Base-by-base conservation (phyloP, 23 tunicate species). In the Halocynthia roretzi region DNA sequence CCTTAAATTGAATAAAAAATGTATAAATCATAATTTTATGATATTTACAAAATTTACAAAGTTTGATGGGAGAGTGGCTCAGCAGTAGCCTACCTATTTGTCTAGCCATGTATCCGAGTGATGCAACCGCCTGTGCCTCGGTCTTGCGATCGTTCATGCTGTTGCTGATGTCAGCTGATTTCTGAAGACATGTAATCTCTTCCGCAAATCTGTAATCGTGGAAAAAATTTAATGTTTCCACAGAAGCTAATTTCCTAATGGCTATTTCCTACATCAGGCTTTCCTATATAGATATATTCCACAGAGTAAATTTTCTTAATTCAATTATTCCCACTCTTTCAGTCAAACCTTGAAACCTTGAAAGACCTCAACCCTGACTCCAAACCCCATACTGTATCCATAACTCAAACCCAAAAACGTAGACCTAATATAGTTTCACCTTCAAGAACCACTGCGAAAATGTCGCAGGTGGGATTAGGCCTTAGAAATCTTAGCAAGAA, bases 81-180 rank as follows among this genome's bases (percentile, higher is more conserved):
- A 14, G 62, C 11, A 57, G 62, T 11, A 57, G 14, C 62, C 11
- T 57, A 87, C 94, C 94, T 19, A 18, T n/a, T 51, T 71, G 80
- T 55, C 77, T 83, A 48, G 95, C 81, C 8, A 77, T 64, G 53
- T 75, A 84, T 11, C 83, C 95, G 8, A 88, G 74, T 12, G 80
- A 67, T 10, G 53, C 31, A 5, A 88, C 54, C 22, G 85, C 50
- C 54, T 78, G 88, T 5, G 71, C 31, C 57, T 88, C 95, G 56
- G 48, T 65, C 7, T 40, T 17, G 5, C 12, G 7, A 56, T 87
- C 94, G 17, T 50, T 52, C 31, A 83, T 10, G 56, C 61, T 51
- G 19, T 62, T 60, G 78, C 80, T 71, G 48, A 87, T 71, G 31
- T 77, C 83, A 23, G 74, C 77, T 52, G 83, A 78, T 67, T 83